These are phyloP conservation scores for Coelopa pilipes DNA, from an alignment of 2,888 invertebrate genomes.

Conservation along the genomic window DNA sequence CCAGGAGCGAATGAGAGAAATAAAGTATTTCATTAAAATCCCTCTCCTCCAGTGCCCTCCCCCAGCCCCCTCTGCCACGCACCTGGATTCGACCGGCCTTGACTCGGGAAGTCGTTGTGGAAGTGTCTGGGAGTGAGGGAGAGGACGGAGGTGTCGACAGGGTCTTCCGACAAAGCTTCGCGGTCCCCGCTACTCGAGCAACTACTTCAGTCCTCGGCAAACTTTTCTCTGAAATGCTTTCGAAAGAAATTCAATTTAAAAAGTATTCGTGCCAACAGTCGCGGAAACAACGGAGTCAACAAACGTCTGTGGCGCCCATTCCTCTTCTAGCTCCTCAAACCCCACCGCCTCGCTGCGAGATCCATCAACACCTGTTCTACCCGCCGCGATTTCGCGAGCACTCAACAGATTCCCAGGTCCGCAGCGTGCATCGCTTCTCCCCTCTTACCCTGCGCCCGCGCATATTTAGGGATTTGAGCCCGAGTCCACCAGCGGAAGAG, in stretches of 20 bases:
- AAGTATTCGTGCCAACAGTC: conserved; percentile 41
- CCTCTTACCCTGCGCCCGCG: too few species aligned
- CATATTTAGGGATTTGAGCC: too few species aligned
- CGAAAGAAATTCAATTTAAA: conserved; percentile 47
- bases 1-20: not conserved
- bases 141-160: not conserved
- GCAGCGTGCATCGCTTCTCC: too few species aligned
- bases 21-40: too few species aligned
- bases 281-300: not conserved
- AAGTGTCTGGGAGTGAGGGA: not conserved
- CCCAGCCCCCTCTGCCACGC: too few species aligned
- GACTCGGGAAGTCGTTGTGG: too few species aligned
- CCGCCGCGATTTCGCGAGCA: too few species aligned
- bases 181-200: not conserved
- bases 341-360: conserved; percentile 2
- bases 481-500: too few species aligned
- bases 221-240: conserved; percentile 32
- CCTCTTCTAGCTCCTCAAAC: too few species aligned
- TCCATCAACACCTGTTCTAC: conserved; percentile 27
- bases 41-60: too few species aligned
- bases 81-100: too few species aligned
- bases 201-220: conserved; percentile 14
- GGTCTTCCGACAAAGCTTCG: not conserved
- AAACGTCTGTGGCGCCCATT: not conserved
- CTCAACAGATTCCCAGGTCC: too few species aligned